A percentile compares a stretch with the other conserved stretches of the same genome.
These are phyloP conservation scores for Ctenomys sociabilis DNA, from an alignment of 2,113 vertebrate species.

Conservation along the genomic window DNA sequence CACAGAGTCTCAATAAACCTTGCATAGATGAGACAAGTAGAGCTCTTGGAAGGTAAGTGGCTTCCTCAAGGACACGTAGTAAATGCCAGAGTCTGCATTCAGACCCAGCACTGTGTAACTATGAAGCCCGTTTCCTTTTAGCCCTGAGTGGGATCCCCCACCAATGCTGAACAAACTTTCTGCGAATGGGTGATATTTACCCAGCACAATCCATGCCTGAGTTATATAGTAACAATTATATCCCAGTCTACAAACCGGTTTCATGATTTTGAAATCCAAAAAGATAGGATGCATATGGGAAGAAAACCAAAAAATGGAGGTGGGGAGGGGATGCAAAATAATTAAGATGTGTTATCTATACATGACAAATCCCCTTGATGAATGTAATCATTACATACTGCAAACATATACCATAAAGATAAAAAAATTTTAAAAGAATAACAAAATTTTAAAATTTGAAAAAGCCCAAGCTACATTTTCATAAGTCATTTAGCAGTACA, in stretches of 20 bases:
- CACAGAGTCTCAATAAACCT: background rate
- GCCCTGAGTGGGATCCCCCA: background rate
- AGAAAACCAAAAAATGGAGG: background rate
- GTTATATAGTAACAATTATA: background rate
- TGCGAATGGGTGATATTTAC: background rate
- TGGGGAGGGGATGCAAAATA: background rate
- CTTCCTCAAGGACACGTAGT: background rate
- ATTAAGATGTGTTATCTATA: background rate
- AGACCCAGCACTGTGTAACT: background rate
- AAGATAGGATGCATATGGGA: background rate
- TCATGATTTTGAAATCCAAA: constrained; percentile 1
- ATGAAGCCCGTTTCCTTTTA: background rate
- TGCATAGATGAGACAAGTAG: background rate
- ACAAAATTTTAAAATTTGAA: background rate
- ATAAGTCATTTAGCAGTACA: background rate
- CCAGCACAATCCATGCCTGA: background rate
- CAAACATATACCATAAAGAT: background rate
- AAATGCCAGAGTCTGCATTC: background rate
- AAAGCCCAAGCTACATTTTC: background rate
- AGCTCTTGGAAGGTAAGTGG: background rate
- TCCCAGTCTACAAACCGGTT: background rate
- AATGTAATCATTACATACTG: background rate
- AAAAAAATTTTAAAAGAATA: background rate
- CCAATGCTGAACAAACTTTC: background rate
- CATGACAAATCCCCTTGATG: background rate